Conservation (phyloP, 1,140 invertebrate genomes). For the Meloidogyne floridensis region DNA sequence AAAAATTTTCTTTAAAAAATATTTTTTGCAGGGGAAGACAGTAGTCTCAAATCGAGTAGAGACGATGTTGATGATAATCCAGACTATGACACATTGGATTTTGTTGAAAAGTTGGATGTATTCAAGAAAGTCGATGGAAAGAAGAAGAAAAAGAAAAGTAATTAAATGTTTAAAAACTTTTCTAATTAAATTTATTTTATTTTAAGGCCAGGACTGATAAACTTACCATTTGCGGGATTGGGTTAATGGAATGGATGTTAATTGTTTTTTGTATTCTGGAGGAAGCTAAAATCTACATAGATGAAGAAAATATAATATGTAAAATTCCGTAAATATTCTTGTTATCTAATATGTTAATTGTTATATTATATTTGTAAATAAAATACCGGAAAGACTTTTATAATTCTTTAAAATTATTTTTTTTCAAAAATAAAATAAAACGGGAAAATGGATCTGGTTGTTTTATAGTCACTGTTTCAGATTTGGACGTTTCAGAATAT, state of each 20-base stretch:
- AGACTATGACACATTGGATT: not conserved
- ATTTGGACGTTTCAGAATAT: too few relatives aligned
- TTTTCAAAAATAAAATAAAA: too few relatives aligned
- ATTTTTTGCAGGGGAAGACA: not conserved
- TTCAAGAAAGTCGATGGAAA: not conserved
- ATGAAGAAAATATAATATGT: too few relatives aligned
- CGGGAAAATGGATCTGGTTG: too few relatives aligned
- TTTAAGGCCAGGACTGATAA: not conserved
- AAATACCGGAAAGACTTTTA: too few relatives aligned
- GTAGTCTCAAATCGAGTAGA: not conserved
- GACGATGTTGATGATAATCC: constrained; percentile 8
- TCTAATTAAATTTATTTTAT: not conserved
- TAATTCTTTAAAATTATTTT: too few relatives aligned
- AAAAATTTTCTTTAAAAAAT: not conserved
- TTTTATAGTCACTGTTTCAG: too few relatives aligned
- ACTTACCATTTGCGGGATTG: not conserved
- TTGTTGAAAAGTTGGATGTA: not conserved
- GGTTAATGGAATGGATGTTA: not conserved
- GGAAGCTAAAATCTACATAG: not conserved
- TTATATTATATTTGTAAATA: too few relatives aligned
- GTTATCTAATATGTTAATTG: too few relatives aligned
- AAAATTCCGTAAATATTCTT: too few relatives aligned
- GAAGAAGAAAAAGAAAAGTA: not conserved
- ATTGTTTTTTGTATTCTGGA: not conserved
- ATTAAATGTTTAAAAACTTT: not conserved